Conservation (phyloP, 23 tunicate genomes). For the Trididemnum miniatum region DNA sequence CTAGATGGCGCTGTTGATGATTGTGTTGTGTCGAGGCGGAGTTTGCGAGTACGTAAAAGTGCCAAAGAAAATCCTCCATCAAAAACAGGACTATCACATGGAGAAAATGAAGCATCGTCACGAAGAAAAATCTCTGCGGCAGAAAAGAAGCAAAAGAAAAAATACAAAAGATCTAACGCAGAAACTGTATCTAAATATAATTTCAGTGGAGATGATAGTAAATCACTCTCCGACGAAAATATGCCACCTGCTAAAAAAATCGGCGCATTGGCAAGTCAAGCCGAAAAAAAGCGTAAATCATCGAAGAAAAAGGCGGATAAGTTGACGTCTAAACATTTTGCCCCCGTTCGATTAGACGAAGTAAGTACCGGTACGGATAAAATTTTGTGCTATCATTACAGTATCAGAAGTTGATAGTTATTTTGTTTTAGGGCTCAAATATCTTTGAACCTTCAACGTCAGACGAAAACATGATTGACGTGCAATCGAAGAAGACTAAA, state of each 20-base stretch:
- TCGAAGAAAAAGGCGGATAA: too few species aligned
- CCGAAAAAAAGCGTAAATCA: too few species aligned
- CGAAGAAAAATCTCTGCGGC: neutral
- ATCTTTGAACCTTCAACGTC: too few species aligned
- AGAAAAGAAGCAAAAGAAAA: neutral
- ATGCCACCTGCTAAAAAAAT: constrained; percentile 21
- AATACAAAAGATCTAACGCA: neutral
- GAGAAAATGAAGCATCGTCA: neutral
- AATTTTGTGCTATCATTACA: too few species aligned
- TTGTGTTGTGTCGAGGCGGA: neutral
- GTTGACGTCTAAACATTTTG: too few species aligned
- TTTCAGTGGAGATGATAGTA: constrained; percentile 18
- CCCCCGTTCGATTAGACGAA: too few species aligned
- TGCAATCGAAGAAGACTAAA: too few species aligned
- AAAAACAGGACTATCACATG: neutral
- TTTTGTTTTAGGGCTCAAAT: too few species aligned
- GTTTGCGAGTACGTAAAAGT: neutral
- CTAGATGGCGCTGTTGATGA: constrained; percentile 60
- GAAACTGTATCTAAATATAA: constrained; percentile 10
- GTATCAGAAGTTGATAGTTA: too few species aligned
- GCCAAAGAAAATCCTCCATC: neutral
- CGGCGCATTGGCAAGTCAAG: constrained; percentile 4
- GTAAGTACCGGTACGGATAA: too few species aligned
- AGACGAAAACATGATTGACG: too few species aligned
- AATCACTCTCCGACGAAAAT: neutral